Base-by-base conservation (phyloP, 2,888 invertebrate species). In the Campoletis raptor region DNA sequence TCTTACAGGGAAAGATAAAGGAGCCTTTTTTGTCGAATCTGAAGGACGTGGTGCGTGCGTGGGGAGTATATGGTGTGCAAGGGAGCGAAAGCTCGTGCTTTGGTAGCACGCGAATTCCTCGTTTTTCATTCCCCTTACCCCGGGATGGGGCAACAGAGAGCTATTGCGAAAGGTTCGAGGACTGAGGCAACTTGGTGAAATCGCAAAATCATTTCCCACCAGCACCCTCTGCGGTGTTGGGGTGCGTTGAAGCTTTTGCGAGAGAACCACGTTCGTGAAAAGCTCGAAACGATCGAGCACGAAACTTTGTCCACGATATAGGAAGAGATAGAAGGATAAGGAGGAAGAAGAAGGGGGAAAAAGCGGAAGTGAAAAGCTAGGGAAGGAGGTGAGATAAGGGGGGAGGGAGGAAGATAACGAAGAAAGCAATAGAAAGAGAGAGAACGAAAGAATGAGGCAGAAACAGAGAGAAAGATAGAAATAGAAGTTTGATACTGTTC, bases 101-200 rank as follows among this genome's bases (percentile, higher is more conserved):
- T 21, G 69, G 42, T 36, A 54, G 73, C 85, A 85, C 85, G 85
- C 85, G 85, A 85, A 85, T 67, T 78, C 8, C 85, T 85, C 85
- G 74, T 85, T 85, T 73, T 81, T 78, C 84, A 85, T 85, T 52
- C 42, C 61, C 42, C 78, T 36, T 54, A 15, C 37, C 21, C 24
- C 21, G 72, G 45, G 37, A 42, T 42, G 18, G 30, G 18, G 48
- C 57, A 61, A 52, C 52, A 5, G 67, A 54, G 67, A 42, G 52
- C 85, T 86, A 80, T 84, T 85, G 74, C 85, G 76, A 83, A 86
- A 86, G 69, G 85, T 85, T 72, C 40, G 83, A 37, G 85, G 61
- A 77, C 80, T 66, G 81, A 72, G 67, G 84, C 81, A 67, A 73
- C 80, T 61, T 67, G 64, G 76, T 73, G 84, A 78, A 79, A 78